Evolutionary conservation across 2,797 vertebrate species (phyloP), one percentile per base, ranked within the genome.

Genomic region (Tinamus major): DNA sequence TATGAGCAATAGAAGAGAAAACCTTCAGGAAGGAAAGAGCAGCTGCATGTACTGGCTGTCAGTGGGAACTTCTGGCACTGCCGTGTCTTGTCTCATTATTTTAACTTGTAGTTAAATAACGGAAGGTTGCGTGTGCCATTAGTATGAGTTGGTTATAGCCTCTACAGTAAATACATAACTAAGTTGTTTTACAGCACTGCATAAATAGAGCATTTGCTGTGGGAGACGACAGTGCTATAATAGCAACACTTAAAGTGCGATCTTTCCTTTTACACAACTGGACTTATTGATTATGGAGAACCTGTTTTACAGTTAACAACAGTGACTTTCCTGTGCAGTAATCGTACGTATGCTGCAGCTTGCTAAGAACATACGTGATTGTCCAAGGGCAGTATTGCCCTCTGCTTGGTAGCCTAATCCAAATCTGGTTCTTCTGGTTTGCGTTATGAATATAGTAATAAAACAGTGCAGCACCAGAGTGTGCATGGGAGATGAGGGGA

Each of bases 341-440:
- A 89, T 80, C 92, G 94, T 71, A 48, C 85, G 53, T 90, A 81
- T 62, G 44, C 15, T 95, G 96, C 88, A 92, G 92, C 95, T 88
- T 85, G 93, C 93, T 92, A 86, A 90, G 95, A 95, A 95, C 92
- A 61, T 92, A 69, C 10, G 16, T 42, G 94, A 94, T 93, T 93
- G 55, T 85, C 87, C 39, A 84, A 89, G 93, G 97, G 90, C 72
- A 12, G 93, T 94, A 94, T 96, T 94, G 92, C 90, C 90, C 93
- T 97, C 96, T 77, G 44, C 95, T 93, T 87, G 72, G 85, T 95
- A 96, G 95, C 90, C 93, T 95, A 41, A 89, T 97, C 91, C 95
- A 93, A 96, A 27, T 90, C 82, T 88, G 63, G 51, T 96, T 82
- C 91, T 97, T 97, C 95, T 97, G 97, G 93, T 95, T 95, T 96